Evolutionary conservation across 2,797 vertebrate genomes (phyloP).

Genomic region (Premnoplex brunnescens): DNA sequence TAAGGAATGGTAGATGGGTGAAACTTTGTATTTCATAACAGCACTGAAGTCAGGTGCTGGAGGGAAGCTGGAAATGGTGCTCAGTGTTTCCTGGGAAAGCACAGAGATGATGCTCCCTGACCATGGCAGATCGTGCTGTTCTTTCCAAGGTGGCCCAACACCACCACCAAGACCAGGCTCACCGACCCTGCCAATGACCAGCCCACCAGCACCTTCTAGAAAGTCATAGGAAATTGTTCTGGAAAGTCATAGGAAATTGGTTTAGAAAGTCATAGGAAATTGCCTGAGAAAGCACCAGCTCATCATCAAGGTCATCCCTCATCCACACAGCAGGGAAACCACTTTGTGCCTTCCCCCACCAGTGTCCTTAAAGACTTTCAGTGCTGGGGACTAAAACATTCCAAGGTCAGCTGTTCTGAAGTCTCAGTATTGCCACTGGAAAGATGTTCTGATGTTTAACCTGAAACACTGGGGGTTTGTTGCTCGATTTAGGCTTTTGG

Average conservation of each 20-base stretch:
- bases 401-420: not conserved
- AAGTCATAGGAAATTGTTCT: not conserved
- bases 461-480: not conserved
- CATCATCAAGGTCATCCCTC: not conserved
- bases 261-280: not conserved
- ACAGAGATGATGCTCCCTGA: not conserved
- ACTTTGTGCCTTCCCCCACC: not conserved
- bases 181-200: not conserved
- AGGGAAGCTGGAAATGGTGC: not conserved
- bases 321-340: not conserved
- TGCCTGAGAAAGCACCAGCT: not conserved
- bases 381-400: not conserved
- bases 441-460: not conserved
- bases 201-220: not conserved
- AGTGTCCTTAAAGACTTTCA: not conserved
- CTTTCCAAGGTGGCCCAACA: not conserved
- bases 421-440: not conserved
- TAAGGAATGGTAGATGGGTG: not conserved
- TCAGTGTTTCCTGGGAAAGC: not conserved
- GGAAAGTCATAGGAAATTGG: not conserved
- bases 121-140: not conserved
- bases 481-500: not conserved
- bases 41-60: not conserved
- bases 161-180: not conserved
- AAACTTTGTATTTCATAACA: not conserved